Conservation (phyloP, 2,888 invertebrate species). For the Watsonalla cultraria region DNA sequence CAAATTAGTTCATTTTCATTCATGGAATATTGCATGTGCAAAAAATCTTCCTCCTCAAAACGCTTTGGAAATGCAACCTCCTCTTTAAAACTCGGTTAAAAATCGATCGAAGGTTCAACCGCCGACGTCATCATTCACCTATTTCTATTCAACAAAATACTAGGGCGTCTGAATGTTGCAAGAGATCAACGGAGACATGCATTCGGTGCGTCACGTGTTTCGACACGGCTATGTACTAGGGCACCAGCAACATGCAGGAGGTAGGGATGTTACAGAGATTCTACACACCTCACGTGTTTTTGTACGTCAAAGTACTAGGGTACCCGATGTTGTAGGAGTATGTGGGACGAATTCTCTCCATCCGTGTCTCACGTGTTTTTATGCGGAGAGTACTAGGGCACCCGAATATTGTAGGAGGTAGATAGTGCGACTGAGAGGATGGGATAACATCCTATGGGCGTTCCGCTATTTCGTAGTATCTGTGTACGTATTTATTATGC, state of each 20-base stretch:
- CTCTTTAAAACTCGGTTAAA: too few relatives aligned
- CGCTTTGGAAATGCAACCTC: too few relatives aligned
- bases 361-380: not conserved
- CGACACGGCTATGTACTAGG: not conserved
- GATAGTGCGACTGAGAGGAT: not conserved
- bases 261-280: not conserved
- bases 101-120: too few relatives aligned
- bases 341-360: not conserved
- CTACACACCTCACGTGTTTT: not conserved
- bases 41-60: too few relatives aligned
- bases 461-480: too few relatives aligned
- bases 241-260: not conserved
- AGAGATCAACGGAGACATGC: too few relatives aligned
- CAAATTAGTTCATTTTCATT: too few relatives aligned
- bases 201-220: not conserved
- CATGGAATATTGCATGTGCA: too few relatives aligned
- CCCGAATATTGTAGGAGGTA: not conserved
- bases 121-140: not conserved
- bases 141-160: not conserved
- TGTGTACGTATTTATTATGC: too few relatives aligned
- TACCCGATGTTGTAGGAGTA: not conserved
- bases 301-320: not conserved
- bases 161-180: not conserved
- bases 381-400: not conserved
- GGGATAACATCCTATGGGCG: too few relatives aligned